Conservation (phyloP, 2,888 invertebrate genomes). For the Allophyes oxyacanthae region DNA sequence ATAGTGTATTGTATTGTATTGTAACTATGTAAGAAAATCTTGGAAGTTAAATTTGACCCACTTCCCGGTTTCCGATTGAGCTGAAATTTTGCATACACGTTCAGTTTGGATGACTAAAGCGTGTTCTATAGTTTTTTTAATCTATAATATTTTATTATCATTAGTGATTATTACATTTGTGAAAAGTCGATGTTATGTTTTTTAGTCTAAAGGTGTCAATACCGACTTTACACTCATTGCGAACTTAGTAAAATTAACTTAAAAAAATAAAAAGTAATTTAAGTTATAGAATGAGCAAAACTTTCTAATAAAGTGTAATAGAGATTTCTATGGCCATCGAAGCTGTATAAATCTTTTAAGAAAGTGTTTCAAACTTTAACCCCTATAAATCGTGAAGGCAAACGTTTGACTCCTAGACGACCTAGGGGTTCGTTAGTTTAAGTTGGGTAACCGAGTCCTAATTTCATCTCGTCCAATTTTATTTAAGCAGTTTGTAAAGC, state of each 20-base stretch:
- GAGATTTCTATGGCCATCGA: slow-evolving; percentile 46
- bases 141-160: too few species aligned
- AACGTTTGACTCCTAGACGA: slow-evolving; percentile 54
- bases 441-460: slow-evolving; percentile 32
- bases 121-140: too few species aligned
- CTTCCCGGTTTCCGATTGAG: too few species aligned
- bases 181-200: slow-evolving; percentile 32
- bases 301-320: slow-evolving; percentile 47
- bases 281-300: slow-evolving; percentile 34
- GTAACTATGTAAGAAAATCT: too few species aligned
- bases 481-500: slow-evolving; percentile 24
- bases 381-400: slow-evolving; percentile 52
- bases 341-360: slow-evolving; percentile 50
- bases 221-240: slow-evolving; percentile 26
- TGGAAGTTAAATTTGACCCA: too few species aligned
- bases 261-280: slow-evolving; percentile 37
- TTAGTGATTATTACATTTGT: too few species aligned
- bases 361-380: slow-evolving; percentile 50
- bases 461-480: slow-evolving; percentile 31
- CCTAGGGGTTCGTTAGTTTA: slow-evolving; percentile 46
- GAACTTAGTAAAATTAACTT: slow-evolving; percentile 34
- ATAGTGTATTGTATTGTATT: too few species aligned
- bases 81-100: too few species aligned
- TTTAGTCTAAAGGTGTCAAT: slow-evolving; percentile 34
- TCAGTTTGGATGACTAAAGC: too few species aligned